Conservation (phyloP, 1,140 invertebrate species). For the Brachionus koreanus region DNA sequence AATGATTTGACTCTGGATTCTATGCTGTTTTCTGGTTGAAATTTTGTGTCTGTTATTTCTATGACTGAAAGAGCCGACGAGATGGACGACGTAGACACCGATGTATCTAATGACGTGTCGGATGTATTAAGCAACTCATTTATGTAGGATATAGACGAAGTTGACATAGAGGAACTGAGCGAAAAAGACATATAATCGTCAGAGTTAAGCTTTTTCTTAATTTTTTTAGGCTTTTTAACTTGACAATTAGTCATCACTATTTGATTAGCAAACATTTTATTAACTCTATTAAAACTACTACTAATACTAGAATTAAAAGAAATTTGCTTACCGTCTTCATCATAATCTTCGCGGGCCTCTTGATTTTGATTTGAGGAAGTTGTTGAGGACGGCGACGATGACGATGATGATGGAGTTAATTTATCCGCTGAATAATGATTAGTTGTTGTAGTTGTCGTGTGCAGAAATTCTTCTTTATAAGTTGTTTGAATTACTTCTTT, state of each 20-base stretch:
- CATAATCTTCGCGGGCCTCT: neutral
- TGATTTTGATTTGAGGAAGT: neutral
- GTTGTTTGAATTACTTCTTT: slow-evolving; percentile 38
- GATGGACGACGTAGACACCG: neutral
- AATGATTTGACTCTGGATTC: neutral
- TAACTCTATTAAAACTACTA: slow-evolving; percentile 22
- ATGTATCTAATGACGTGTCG: neutral
- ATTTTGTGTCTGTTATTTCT: neutral
- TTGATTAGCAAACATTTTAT: neutral
- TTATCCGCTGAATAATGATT: neutral
- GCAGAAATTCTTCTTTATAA: slow-evolving; percentile 35
- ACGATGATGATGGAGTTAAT: neutral
- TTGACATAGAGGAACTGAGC: slow-evolving; percentile 12
- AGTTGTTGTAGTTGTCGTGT: slow-evolving; percentile 24
- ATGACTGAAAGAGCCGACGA: neutral
- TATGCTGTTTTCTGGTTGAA: neutral
- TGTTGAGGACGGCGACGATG: slow-evolving; percentile 12
- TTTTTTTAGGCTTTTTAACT: neutral
- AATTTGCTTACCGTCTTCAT: slow-evolving; percentile 32
- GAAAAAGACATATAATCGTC: slow-evolving; percentile 27
- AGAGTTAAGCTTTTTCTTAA: neutral
- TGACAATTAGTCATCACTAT: neutral
- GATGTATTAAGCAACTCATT: slow-evolving; percentile 4
- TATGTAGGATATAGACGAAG: slow-evolving; percentile 18
- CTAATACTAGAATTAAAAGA: slow-evolving; percentile 23